Evolutionary conservation across 2,797 vertebrate species (phyloP).

Genomic region (Pyrocephalus nanus): DNA sequence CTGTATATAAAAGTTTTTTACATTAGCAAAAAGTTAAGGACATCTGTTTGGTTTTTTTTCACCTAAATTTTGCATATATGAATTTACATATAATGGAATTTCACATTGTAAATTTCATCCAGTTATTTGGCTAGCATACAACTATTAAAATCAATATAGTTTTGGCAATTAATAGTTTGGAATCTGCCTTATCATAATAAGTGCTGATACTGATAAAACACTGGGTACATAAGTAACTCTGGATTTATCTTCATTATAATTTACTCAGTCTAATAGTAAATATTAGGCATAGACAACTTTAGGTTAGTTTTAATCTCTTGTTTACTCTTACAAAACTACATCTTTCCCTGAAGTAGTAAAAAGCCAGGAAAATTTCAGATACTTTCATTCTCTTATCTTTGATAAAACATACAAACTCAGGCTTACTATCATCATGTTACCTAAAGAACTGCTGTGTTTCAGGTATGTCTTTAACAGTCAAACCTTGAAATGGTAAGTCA

Average conservation of each 20-base stretch:
- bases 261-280: neutral
- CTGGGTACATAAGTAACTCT: neutral
- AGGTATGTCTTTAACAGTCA: slow-evolving; percentile 28
- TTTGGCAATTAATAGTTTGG: neutral
- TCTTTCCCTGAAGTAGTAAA: neutral
- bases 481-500: slow-evolving; percentile 62
- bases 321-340: neutral
- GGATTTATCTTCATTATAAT: neutral
- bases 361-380: neutral
- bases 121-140: neutral
- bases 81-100: neutral
- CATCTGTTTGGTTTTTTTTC: accelerated
- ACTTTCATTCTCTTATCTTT: neutral
- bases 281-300: neutral
- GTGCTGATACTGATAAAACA: neutral
- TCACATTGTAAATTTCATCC: neutral
- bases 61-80: neutral
- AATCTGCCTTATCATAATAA: neutral
- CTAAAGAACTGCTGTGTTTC: neutral
- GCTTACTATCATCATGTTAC: neutral
- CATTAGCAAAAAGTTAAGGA: neutral
- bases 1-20: neutral
- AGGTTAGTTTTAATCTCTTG: neutral
- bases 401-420: neutral
- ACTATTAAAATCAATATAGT: neutral